phyloP scores from a whole-genome alignment of 1,140 invertebrate genomes.

The Drosophila erecta region DNA sequence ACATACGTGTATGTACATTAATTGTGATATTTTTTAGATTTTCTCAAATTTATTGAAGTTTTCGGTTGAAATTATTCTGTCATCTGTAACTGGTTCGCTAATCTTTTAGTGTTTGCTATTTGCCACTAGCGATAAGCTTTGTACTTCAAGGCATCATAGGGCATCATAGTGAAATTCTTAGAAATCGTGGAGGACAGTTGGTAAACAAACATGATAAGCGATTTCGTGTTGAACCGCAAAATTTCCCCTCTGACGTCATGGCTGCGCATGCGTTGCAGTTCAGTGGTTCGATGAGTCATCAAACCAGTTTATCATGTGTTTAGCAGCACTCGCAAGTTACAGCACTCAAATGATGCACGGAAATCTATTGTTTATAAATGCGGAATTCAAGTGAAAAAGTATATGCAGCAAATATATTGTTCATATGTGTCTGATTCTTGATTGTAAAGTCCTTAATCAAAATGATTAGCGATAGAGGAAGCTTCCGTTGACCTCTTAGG shows the following conservation, averaged over 20 bases:
- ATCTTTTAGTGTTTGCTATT: slow-evolving; percentile 14
- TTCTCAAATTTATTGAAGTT: background rate
- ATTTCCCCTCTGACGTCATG: slow-evolving; percentile 52
- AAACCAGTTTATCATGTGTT: slow-evolving; percentile 15
- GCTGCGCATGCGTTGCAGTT: slow-evolving; percentile 38
- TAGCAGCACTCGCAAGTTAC: slow-evolving; percentile 4
- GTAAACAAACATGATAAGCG: slow-evolving; percentile 13
- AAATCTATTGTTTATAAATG: background rate
- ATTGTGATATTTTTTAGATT: background rate
- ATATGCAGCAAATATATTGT: too few relatives aligned
- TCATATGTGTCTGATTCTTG: too few relatives aligned
- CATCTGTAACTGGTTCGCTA: background rate
- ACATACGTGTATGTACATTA: background rate
- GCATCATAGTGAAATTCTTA: background rate
- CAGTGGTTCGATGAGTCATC: slow-evolving; percentile 18
- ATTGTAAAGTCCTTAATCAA: background rate
- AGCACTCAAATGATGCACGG: background rate
- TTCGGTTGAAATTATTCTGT: background rate
- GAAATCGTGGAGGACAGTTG: slow-evolving; percentile 1
- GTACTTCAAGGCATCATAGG: slow-evolving; percentile 13
- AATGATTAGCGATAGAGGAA: slow-evolving; percentile 6
- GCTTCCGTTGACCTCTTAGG: slow-evolving; percentile 23
- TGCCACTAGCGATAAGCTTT: slow-evolving; percentile 30
- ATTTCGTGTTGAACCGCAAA: slow-evolving; percentile 9
- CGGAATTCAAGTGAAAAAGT: background rate